These are phyloP conservation scores for Cacoxenus indagator DNA, from an alignment of 2,888 invertebrate genomes.

Conservation along the genomic window DNA sequence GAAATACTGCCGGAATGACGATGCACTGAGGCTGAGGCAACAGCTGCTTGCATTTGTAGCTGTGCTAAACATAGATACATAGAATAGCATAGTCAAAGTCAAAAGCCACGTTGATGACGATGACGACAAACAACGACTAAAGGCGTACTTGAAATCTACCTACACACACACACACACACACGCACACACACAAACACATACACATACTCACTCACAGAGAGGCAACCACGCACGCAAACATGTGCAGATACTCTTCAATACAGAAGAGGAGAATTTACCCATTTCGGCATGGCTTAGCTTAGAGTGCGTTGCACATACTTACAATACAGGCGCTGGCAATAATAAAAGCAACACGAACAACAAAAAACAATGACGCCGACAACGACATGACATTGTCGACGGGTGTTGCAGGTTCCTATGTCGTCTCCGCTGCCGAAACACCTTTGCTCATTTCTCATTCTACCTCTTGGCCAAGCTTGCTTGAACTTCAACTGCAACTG, in stretches of 20 bases:
- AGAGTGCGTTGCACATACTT: not conserved
- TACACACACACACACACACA: not conserved
- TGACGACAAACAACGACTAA: slow-evolving; percentile 2
- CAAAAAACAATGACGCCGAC: not conserved
- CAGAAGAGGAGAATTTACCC: not conserved
- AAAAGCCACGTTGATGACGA: slow-evolving; percentile 1
- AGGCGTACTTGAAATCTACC: slow-evolving; percentile 12
- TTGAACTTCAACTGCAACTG: slow-evolving; percentile 43
- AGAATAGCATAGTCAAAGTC: not conserved
- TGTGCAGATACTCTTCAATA: slow-evolving; percentile 8
- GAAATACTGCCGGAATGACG: slow-evolving; percentile 40
- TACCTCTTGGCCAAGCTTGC: not conserved
- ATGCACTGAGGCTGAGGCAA: no score
- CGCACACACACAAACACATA: not conserved
- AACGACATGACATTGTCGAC: slow-evolving; percentile 13
- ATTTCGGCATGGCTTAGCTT: slow-evolving; percentile 14
- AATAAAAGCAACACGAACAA: slow-evolving; percentile 10
- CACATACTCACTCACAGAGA: not conserved
- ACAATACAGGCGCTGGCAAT: not conserved
- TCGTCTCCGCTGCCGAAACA: not conserved
- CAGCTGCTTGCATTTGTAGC: slow-evolving; percentile 45
- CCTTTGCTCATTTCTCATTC: slow-evolving; percentile 5
- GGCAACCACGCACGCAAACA: not conserved
- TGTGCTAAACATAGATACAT: not conserved
- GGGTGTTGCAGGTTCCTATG: slow-evolving; percentile 13